Conservation (phyloP, 2,888 invertebrate species). For the Eupithecia dodoneata region DNA sequence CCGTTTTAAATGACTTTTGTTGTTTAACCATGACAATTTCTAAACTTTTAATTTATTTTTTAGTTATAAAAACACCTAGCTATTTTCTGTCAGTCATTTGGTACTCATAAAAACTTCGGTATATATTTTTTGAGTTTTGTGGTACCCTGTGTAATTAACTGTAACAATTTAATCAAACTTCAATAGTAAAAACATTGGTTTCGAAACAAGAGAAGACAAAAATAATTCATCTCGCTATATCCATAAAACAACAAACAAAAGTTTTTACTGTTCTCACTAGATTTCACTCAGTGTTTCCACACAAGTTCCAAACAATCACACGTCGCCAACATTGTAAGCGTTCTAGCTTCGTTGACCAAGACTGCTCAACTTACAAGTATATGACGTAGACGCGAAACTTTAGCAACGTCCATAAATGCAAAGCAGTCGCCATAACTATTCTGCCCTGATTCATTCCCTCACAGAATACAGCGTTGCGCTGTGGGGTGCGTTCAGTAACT, state of each 20-base stretch:
- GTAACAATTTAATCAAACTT: background rate
- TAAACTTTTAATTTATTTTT: too few species aligned
- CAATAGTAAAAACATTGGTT: background rate
- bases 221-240: background rate
- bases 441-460: slow-evolving; percentile 34
- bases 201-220: background rate
- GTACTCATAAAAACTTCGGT: background rate
- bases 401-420: slow-evolving; percentile 30
- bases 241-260: background rate
- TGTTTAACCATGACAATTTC: too few species aligned
- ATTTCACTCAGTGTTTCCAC: background rate
- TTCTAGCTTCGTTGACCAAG: slow-evolving; percentile 8
- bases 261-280: background rate
- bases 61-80: too few species aligned
- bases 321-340: background rate
- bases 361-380: slow-evolving; percentile 7
- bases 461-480: slow-evolving; percentile 37
- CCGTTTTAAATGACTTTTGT: too few species aligned
- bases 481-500: slow-evolving; percentile 6
- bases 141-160: background rate
- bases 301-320: slow-evolving; percentile 3
- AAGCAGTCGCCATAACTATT: slow-evolving; percentile 34
- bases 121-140: background rate
- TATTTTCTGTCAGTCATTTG: background rate
- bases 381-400: slow-evolving; percentile 23